These are phyloP conservation scores for Machaerirhynchus nigripectus DNA, from an alignment of 2,113 vertebrate species.

Conservation along the genomic window DNA sequence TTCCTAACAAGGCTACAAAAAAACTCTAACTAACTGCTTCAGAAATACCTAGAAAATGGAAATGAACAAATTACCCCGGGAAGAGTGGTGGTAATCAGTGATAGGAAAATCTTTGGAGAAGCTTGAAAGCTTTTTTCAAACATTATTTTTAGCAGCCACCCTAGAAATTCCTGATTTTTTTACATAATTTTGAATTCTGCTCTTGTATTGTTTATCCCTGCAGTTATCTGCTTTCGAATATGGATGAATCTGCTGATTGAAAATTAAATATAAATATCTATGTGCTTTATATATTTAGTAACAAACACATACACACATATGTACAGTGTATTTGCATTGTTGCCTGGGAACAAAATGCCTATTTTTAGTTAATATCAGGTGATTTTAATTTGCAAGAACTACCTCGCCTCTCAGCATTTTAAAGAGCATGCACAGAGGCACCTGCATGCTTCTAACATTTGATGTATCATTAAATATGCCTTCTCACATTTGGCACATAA, in stretches of 20 bases:
- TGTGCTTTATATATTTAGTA: slow-evolving; percentile 35
- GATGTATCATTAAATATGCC: slow-evolving; percentile 78
- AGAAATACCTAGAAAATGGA: slow-evolving; percentile 14
- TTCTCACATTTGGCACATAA: slow-evolving; percentile 73
- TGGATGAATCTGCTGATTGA: slow-evolving; percentile 45
- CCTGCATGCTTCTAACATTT: slow-evolving; percentile 60
- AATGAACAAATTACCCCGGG: not conserved
- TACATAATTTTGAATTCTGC: slow-evolving; percentile 30
- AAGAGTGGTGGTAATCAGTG: not conserved
- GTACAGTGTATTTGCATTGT: not conserved
- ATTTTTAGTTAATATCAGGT: slow-evolving; percentile 51
- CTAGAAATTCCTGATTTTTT: slow-evolving; percentile 12
- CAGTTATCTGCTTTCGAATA: slow-evolving; percentile 47
- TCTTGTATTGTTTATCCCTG: slow-evolving; percentile 52
- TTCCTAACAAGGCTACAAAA: not conserved
- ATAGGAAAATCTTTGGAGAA: slow-evolving; percentile 1
- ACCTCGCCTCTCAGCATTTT: not conserved
- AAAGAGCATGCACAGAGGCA: slow-evolving; percentile 34
- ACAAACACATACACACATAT: not conserved
- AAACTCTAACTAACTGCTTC: not conserved
- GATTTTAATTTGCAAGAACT: slow-evolving; percentile 12
- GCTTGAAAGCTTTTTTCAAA: not conserved
- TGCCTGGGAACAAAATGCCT: not conserved
- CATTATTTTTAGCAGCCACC: not conserved
- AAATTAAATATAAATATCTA: slow-evolving; percentile 57